Conservation (phyloP, 37 sponge, comb jelly and placozoan genomes). For the Diacarnus erythraeanus region DNA sequence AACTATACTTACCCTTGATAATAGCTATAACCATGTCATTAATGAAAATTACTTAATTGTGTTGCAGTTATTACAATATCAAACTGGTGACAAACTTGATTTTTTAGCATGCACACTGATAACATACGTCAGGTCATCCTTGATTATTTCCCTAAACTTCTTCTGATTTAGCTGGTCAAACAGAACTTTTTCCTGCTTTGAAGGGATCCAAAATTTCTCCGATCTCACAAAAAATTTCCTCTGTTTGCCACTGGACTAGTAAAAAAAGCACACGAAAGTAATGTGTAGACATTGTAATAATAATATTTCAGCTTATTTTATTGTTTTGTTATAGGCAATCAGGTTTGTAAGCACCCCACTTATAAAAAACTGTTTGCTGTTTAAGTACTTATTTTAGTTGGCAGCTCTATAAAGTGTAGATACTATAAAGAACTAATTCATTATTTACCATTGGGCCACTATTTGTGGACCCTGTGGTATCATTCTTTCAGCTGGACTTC, state of each 20-base stretch:
- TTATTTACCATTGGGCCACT: no score
- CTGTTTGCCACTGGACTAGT: neutral
- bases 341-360: neutral
- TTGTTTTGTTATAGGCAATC: neutral
- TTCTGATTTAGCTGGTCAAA: constrained; percentile 49
- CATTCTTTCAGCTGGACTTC: no score
- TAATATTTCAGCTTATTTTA: neutral
- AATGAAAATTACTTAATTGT: neutral
- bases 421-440: no score
- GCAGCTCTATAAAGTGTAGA: no score
- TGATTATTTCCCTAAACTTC: constrained; percentile 49
- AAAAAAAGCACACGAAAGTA: neutral
- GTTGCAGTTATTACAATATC: no score
- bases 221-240: constrained; percentile 35
- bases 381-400: no score
- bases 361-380: neutral
- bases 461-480: no score
- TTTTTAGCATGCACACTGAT: no score
- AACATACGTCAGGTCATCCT: constrained; percentile 34
- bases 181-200: neutral
- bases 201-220: constrained; percentile 39
- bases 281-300: neutral
- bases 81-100: no score
- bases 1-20: neutral
- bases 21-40: neutral